Evolutionary conservation across 2,888 invertebrate genomes (phyloP).

Genomic region (Homarus gammarus): DNA sequence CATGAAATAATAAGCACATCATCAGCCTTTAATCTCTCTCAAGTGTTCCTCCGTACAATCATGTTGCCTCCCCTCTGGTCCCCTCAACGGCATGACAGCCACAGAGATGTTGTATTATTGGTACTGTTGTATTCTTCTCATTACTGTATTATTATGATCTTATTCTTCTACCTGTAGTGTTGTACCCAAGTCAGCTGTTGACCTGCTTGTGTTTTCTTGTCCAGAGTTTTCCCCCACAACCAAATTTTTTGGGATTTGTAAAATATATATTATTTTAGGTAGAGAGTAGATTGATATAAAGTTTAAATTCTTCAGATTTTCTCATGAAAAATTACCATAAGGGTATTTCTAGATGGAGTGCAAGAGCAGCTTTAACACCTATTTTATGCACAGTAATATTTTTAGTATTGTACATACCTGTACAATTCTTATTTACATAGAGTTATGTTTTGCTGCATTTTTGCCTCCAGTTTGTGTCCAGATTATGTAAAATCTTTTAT

Average conservation of each 20-base stretch:
- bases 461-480: not conserved
- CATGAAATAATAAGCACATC: constrained; percentile 17
- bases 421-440: too few relatives aligned
- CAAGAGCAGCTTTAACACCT: not conserved
- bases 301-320: not conserved
- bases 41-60: not conserved
- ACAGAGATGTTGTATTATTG: constrained; percentile 26
- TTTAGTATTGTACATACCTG: too few relatives aligned
- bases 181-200: not conserved
- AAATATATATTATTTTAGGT: not conserved
- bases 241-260: constrained; percentile 19
- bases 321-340: not conserved
- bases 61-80: not conserved
- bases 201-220: constrained; percentile 24
- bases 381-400: not conserved
- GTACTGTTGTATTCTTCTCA: constrained; percentile 25
- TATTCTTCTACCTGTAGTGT: not conserved
- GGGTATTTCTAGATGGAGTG: not conserved
- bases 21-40: not conserved
- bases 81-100: constrained; percentile 30
- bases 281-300: not conserved
- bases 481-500: not conserved
- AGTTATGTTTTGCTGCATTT: not conserved
- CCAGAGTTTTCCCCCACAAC: constrained; percentile 52
- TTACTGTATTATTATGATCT: constrained; percentile 7